Base-by-base conservation (phyloP, 2,888 invertebrate genomes). In the Agrilus mali region DNA sequence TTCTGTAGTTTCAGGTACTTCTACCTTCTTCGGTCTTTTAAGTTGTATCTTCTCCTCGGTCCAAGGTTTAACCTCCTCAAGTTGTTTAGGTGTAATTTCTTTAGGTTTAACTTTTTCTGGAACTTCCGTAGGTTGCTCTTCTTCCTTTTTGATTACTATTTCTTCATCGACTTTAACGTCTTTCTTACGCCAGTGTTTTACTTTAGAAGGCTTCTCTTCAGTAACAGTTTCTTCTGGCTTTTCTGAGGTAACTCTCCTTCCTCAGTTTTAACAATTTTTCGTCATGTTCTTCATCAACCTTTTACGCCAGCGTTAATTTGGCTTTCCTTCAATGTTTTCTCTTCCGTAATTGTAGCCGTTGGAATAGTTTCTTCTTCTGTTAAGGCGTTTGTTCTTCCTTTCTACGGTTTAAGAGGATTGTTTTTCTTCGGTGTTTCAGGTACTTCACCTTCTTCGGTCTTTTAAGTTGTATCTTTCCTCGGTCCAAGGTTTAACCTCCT, bases 161-260 rank as follows among this genome's bases (percentile, higher is more conserved):
- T 59, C 52, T 13, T 55, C 54, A 7, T 50, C 48, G 14, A 47
- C 46, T 36, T 55, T 42, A 2, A 48, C 27, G 4, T 27, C 27
- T 27, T 27, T 27, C 27, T 10, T 27, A 27, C 8, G 27, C 27
- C 27, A 27, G 5, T 27, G 38, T 7, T 38, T 41, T 58, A 31
- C 22, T 20, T 39, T 42, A 45, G 37, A 57, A 62, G 36, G 63
- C 65, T 8, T 73, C 63, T 56, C 73, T 75, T 42, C 77, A 34
- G 74, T 65, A 2, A 76, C 67, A 7, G 71, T 74, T 44, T 78
- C 77, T 60, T 71, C 72, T 20, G 74, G 58, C 16, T 73, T 72
- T 63, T 27, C 27, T 7, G 10, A 27, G 27, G 27, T 27, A 27
- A 10, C 27, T 27, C 4, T 27, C 79, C 75, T 48, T 77, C 73